These are phyloP conservation scores for Intellagama lesueurii DNA, from an alignment of 2,797 vertebrate species.

Conservation along the genomic window DNA sequence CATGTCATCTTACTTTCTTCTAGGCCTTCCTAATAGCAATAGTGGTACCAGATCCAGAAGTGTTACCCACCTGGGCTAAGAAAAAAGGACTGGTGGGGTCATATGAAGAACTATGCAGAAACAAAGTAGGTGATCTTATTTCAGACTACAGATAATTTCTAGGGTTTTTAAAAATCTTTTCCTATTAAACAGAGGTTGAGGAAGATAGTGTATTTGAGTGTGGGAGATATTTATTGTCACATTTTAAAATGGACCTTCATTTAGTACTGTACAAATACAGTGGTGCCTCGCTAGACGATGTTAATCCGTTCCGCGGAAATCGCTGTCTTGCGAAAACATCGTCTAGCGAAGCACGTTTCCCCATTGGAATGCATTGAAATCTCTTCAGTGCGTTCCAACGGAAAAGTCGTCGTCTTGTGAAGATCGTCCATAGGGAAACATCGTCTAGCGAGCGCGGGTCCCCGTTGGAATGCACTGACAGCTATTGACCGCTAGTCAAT, in stretches of 20 bases:
- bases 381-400: no score
- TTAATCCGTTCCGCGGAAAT: no score
- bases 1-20: constrained; percentile 10
- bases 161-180: background rate
- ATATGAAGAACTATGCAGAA: constrained; percentile 88
- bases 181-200: background rate
- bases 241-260: background rate
- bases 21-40: constrained; percentile 93
- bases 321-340: no score
- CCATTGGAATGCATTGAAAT: no score
- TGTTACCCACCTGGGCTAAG: constrained; percentile 85
- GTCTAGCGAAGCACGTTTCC: no score
- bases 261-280: background rate
- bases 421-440: no score
- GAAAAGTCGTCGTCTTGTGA: no score
- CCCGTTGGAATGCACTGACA: no score
- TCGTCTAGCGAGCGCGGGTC: no score
- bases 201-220: background rate
- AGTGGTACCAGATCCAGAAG: constrained; percentile 91
- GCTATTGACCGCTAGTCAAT: no score
- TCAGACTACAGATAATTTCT: background rate
- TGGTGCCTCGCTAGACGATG: no score
- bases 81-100: constrained; percentile 88
- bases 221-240: background rate
- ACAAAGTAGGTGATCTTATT: constrained; percentile 78